These are phyloP conservation scores for Pachyuromys duprasi DNA, from an alignment of 2,797 vertebrate genomes.

Conservation along the genomic window DNA sequence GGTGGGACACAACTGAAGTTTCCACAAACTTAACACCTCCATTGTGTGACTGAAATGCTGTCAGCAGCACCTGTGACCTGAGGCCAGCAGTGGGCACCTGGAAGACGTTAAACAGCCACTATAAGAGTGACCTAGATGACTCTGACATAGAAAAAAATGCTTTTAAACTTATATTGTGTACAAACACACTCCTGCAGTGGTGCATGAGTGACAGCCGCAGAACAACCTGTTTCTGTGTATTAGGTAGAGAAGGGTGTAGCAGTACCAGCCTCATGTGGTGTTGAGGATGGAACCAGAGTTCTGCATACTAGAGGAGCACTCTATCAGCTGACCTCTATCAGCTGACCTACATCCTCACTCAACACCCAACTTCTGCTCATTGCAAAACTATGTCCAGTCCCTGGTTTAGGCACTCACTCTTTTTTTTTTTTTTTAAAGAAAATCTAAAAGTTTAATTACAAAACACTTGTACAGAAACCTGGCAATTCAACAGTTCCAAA, in stretches of 20 bases:
- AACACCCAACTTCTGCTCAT: neutral
- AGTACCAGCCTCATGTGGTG: no score
- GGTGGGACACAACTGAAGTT: neutral
- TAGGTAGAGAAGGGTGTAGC: neutral
- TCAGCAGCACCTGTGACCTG: neutral
- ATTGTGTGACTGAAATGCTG: neutral
- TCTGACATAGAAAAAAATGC: neutral
- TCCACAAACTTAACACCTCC: constrained; percentile 24
- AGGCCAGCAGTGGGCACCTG: neutral
- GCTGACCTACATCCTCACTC: neutral
- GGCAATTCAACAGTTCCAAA: constrained; percentile 85
- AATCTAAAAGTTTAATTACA: constrained; percentile 86
- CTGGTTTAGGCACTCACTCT: neutral
- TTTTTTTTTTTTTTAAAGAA: constrained; percentile 83
- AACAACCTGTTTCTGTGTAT: no score
- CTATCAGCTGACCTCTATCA: neutral
- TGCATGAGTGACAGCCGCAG: neutral
- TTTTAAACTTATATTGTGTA: neutral
- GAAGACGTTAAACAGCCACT: neutral
- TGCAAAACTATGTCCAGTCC: neutral
- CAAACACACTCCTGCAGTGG: neutral
- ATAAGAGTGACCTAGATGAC: neutral
- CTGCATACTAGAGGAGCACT: neutral
- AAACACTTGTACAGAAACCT: constrained; percentile 86
- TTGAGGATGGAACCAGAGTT: neutral